A percentile compares a stretch with the other conserved stretches of the same genome.
phyloP scores from a whole-genome alignment of 1,140 invertebrate species.

The Sarcophaga peregrina region DNA sequence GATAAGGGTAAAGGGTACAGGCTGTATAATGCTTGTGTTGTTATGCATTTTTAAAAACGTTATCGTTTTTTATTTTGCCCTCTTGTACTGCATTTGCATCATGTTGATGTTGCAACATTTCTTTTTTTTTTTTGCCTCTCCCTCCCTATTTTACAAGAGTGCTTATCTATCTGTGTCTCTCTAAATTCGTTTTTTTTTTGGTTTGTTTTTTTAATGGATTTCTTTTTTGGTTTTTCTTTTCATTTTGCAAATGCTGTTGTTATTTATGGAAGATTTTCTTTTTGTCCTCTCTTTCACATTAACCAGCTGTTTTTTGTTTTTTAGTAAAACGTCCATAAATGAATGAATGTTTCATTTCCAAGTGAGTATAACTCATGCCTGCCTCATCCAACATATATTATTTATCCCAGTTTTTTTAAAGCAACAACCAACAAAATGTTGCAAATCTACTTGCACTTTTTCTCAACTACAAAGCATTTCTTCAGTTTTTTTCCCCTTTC shows the following conservation, averaged over 20 bases:
- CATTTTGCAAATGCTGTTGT: neutral
- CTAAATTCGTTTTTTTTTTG: neutral
- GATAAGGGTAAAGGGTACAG: no score
- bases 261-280: slow-evolving; percentile 3
- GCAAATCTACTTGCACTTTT: slow-evolving; percentile 18
- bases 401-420: neutral
- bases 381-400: neutral
- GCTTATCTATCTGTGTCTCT: neutral
- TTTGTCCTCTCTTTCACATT: neutral
- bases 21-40: no score
- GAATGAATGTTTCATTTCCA: neutral
- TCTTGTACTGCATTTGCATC: no score
- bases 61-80: no score
- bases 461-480: neutral
- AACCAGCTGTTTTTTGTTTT: slow-evolving; percentile 11
- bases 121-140: no score
- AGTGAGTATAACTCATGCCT: neutral
- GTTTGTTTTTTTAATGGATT: slow-evolving; percentile 1
- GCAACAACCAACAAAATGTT: neutral
- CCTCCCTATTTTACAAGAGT: neutral
- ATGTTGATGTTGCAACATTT: no score
- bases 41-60: no score
- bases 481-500: no score
- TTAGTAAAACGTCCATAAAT: neutral
- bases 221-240: neutral